phyloP scores from a whole-genome alignment of 2,888 invertebrate genomes.

The Actias luna region DNA sequence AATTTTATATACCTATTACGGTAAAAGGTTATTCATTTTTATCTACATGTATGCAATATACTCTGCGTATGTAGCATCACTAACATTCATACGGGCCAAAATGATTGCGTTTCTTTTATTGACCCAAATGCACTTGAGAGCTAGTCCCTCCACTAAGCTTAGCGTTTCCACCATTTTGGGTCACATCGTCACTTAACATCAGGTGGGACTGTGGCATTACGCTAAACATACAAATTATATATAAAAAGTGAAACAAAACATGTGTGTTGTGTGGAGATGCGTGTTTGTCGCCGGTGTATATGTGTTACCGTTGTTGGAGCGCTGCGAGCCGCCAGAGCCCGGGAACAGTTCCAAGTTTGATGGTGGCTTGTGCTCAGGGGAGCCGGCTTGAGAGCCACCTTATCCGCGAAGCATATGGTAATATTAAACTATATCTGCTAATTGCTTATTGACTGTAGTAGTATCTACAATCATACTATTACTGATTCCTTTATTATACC shows the following conservation, averaged over 20 bases:
- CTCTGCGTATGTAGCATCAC: not conserved
- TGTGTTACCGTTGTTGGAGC: slow-evolving; percentile 91
- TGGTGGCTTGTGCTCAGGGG: slow-evolving; percentile 87
- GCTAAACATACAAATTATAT: too few species aligned
- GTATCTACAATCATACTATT: not conserved
- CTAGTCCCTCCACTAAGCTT: too few species aligned
- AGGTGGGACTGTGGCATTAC: too few species aligned
- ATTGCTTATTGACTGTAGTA: not conserved
- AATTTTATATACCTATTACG: too few species aligned
- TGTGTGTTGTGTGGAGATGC: slow-evolving; percentile 18
- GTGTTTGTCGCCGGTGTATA: slow-evolving; percentile 37
- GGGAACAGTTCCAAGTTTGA: slow-evolving; percentile 87
- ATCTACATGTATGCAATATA: not conserved
- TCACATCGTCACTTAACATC: too few species aligned
- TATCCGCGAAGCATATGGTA: slow-evolving; percentile 59
- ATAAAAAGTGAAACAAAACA: not conserved
- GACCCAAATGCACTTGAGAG: too few species aligned
- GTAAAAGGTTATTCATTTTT: not conserved
- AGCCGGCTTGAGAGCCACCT: slow-evolving; percentile 78
- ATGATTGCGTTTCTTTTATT: not conserved
- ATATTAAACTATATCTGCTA: slow-evolving; percentile 5
- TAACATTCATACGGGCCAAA: too few species aligned
- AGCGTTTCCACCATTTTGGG: too few species aligned
- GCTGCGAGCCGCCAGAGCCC: slow-evolving; percentile 82
- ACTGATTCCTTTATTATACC: not conserved